Conservation (phyloP, 2,888 invertebrate species). For the Tineola bisselliella region DNA sequence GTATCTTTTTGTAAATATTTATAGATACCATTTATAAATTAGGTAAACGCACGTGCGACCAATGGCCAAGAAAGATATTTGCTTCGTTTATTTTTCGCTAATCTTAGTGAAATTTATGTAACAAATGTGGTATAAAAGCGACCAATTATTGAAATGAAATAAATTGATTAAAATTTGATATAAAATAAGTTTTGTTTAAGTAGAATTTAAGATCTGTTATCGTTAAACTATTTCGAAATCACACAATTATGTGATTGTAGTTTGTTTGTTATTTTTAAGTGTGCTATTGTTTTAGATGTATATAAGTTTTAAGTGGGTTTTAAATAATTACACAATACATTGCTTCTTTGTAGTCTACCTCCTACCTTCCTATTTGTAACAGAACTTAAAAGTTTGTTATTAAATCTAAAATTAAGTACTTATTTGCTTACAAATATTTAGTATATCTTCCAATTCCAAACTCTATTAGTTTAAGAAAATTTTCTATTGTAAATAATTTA, state of each 20-base stretch:
- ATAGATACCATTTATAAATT: not conserved
- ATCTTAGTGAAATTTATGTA: not conserved
- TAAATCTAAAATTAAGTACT: too few species aligned
- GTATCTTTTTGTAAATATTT: conserved; percentile 9
- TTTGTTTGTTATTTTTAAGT: conserved; percentile 2
- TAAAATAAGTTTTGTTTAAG: not conserved
- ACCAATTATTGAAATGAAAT: too few species aligned
- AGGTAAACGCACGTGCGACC: conserved; percentile 11
- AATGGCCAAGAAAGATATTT: not conserved
- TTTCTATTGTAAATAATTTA: not conserved
- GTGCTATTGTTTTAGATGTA: not conserved
- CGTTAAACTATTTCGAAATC: not conserved
- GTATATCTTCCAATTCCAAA: too few species aligned
- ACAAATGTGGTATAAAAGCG: too few species aligned
- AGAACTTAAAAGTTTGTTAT: too few species aligned
- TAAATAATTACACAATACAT: too few species aligned
- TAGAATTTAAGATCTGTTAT: not conserved
- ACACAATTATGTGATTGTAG: conserved; percentile 5
- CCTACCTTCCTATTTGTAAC: too few species aligned
- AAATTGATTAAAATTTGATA: too few species aligned
- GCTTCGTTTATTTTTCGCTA: not conserved
- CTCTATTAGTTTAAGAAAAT: not conserved
- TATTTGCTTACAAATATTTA: too few species aligned
- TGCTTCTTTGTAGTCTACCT: too few species aligned
- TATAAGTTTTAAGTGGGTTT: too few species aligned